Percentiles rank a stretch among this genome's conserved stretches.
These are phyloP conservation scores for Drosophila nr. fundita DNA, from an alignment of 2,888 invertebrate species.

Conservation along the genomic window DNA sequence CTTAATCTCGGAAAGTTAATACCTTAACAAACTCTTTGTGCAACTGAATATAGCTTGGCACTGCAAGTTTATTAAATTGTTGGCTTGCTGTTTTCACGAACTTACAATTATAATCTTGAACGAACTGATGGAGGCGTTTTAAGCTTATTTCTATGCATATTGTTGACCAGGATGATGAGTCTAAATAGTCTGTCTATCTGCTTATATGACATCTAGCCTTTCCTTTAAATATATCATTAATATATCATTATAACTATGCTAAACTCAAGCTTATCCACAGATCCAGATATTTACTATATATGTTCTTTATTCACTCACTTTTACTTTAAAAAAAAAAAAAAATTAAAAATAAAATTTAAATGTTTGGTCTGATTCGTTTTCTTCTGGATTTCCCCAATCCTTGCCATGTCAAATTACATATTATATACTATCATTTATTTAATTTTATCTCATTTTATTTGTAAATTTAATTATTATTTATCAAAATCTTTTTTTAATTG, in stretches of 20 bases:
- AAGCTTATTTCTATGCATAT: not conserved
- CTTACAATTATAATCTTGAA: not conserved
- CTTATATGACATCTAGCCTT: not conserved
- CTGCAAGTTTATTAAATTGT: not conserved
- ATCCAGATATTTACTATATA: not conserved
- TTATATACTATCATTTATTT: not conserved
- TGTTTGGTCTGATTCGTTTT: not conserved
- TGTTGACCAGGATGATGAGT: not conserved
- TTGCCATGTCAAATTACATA: no score
- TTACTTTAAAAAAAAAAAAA: no score
- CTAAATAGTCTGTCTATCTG: not conserved
- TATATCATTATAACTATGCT: not conserved
- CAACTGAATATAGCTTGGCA: not conserved
- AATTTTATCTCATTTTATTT: not conserved
- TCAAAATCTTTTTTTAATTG: not conserved
- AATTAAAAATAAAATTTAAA: no score
- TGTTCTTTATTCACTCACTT: not conserved
- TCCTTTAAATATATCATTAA: not conserved
- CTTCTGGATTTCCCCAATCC: not conserved
- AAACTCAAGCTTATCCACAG: not conserved
- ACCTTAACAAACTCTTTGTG: not conserved
- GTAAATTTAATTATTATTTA: not conserved
- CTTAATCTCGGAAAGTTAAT: conserved; percentile 7
- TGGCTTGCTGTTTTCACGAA: not conserved
- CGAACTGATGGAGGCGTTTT: not conserved